Evolutionary conservation across 2,113 vertebrate genomes (phyloP), one percentile per base, ranked within the genome.

Genomic region (Neolamprologus kungweensis): DNA sequence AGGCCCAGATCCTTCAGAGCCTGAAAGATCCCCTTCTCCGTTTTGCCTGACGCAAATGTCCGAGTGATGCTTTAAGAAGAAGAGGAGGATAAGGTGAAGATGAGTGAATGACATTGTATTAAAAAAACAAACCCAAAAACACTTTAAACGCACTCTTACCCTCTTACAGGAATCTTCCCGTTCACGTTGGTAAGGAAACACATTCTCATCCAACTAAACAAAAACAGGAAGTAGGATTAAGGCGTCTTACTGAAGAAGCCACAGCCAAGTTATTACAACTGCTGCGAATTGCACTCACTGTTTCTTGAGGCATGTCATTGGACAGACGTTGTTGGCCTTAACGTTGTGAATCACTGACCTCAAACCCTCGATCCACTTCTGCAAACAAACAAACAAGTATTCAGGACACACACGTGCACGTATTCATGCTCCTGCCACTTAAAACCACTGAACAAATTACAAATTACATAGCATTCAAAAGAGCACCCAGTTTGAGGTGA

Each of bases 11-110:
- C 98, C 95, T 99, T 99, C 88, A 99, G 95, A 7, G 98, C 98
- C 96, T 99, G 99, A 93, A 99, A 99, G 93, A 99, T 99, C 87
- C 99, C 99, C 92, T 99, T 99, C 96, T 99, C 99, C 8, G 98
- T 99, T 97, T 99, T 99, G 80, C 98, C 99, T 7, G 99, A 99
- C 8, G 98, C 99, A 96, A 99, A 99, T 3, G 99, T 99, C 94
- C 99, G 97, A 63, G 99, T 99, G 91, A 99, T 99, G 92, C 99
- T 99, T 68, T 68, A 68, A 63, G 28, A 57, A 21, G 55, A 4
- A 17, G 5, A 82, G 31, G 37, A 87, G 5, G 11, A 11, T 53
- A 53, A 19, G 26, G 57, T 4, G 35, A 82, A 31, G 42, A 3
- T 35, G 12, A 88, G 53, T 60, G 7, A 55, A 55, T 53, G 7